Evolutionary conservation across 1,140 invertebrate genomes (phyloP), one percentile per base, ranked within the genome.

Genomic region (Melipona quadrifasciata): DNA sequence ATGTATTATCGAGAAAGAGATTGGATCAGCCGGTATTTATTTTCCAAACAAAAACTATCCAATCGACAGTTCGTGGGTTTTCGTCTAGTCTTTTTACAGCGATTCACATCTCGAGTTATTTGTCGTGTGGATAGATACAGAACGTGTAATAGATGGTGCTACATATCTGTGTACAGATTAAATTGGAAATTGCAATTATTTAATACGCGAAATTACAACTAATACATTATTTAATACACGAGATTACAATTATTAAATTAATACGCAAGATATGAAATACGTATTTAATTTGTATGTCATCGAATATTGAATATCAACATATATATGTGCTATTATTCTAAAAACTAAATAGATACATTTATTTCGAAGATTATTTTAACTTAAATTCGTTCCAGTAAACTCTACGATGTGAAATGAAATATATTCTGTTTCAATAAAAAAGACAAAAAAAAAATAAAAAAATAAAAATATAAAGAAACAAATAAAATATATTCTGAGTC

Each of bases 1-100:
- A 58, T 65, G 57, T 34, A 61, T 86, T 91, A 91, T 91, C 90
- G 31, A 47, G 39, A n/a, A n/a, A 51, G 19, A 57, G 87, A 82
- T 89, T 19, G 65, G 70, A 90, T 90, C 90, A 70, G 27, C 47
- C 47, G 57, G 51, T 87, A 88, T 88, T 90, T 91, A 85, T 90
- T 80, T 78, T 70, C 47, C 53, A 55, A 76, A 86, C 73, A 75
- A 82, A 86, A 84, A 77, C 71, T 85, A 6, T 70, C 70, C 80
- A 80, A 72, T 74, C 31, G 74, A 76, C 55, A 39, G 64, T 78
- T 84, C 81, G 71, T 74, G 55, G 80, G 75, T 67, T 79, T 74
- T 31, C 71, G 79, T 67, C 17, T 85, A 47, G 24, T 17, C 31
- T 80, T 83, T 86, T 72, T 77, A 47, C 51, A 19, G 64, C 67